phyloP scores from a whole-genome alignment of 2,113 vertebrate genomes.

The Pteruthius melanotis region DNA sequence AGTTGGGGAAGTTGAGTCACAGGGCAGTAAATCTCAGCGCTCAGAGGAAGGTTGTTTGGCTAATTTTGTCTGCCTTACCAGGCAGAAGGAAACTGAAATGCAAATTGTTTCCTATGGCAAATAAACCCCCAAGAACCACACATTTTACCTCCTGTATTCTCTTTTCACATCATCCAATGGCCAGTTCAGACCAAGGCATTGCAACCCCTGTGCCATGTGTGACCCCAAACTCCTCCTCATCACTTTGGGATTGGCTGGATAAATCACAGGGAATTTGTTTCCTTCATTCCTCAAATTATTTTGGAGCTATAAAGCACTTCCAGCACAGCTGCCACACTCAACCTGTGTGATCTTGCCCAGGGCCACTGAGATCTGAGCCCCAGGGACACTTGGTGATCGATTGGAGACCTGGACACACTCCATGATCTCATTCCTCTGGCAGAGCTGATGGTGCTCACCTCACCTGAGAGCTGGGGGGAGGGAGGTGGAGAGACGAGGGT shows the following conservation, averaged over 20 bases:
- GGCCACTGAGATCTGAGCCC: background rate
- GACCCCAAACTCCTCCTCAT: background rate
- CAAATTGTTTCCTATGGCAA: background rate
- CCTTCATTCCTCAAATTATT: slow-evolving; percentile 9
- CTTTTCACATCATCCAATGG: background rate
- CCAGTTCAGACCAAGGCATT: fast-evolving
- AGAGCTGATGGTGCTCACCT: background rate
- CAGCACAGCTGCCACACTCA: background rate
- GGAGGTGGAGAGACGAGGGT: background rate
- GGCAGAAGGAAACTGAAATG: background rate
- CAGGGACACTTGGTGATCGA: background rate
- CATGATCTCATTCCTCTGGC: fast-evolving
- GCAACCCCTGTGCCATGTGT: background rate
- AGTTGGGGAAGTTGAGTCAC: slow-evolving; percentile 7
- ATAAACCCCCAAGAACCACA: background rate
- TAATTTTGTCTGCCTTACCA: background rate
- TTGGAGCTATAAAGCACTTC: background rate
- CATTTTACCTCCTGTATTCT: background rate
- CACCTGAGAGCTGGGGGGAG: background rate
- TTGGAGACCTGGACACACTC: background rate
- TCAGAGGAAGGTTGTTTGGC: background rate
- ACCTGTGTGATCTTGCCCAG: background rate
- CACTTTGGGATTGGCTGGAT: background rate
- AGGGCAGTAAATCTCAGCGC: background rate
- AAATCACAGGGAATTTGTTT: background rate